Evolutionary conservation across 2,888 invertebrate species (phyloP), one percentile per base, ranked within the genome.

Genomic region (Rhorus exstirpatorius): DNA sequence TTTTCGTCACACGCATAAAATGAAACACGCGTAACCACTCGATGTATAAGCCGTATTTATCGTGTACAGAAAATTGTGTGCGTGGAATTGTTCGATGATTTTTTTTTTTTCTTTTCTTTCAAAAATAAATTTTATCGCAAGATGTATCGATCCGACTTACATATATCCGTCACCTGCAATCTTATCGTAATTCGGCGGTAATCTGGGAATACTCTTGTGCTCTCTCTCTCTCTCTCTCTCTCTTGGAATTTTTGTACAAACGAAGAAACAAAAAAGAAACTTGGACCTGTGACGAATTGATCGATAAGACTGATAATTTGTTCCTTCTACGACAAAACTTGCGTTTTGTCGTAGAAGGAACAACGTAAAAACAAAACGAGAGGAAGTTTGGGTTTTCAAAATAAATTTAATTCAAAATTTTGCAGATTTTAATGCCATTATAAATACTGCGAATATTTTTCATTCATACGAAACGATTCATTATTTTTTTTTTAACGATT

Each of bases 171-270:
- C 26, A n/a, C 65, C 38, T 21, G 53, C 63, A 78, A 81, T 74
- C 78, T 81, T 78, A 81, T 81, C 81, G 74, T 19, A 79, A 78
- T 78, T 78, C 70, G 74, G 67, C 68, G 67, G 31, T 82, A 65
- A 82, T 74, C 78, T 78, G 70, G 31, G n/a, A 65, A 58, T 75
- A 49, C 35, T 24, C 35, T 63, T 49, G 10, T 14, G 49, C 67
- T 51, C 58, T 58, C 31, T 46, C 38, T 65, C 44, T 12, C 7
- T 65, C 53, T 31, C 41, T 63, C 26, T 4, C 31, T 49, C 51
- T 68, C 68, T n/a, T n/a, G n/a, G n/a, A n/a, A n/a, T n/a, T n/a
- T 58, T 44, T 63, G 63, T 63, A 41, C 31, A 53, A 53, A 53
- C 49, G 38, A 1, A 49, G 26, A 31, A 17, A 10, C 12, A 44